Conservation (phyloP, 2,888 invertebrate species). For the Ptychoptera contaminata region DNA sequence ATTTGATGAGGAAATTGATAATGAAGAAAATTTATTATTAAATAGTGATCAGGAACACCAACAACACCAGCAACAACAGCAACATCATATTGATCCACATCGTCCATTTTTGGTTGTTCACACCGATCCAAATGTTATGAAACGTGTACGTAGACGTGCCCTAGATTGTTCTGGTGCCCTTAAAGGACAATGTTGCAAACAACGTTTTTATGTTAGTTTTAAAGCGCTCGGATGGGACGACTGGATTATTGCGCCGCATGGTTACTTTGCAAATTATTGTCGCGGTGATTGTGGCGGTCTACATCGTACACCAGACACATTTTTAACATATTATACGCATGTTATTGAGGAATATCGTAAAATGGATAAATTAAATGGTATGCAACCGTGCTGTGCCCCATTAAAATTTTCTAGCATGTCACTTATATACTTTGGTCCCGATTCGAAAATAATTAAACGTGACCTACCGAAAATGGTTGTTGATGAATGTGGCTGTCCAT, state of each 20-base stretch:
- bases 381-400: conserved; percentile 85
- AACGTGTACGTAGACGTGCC: conserved; percentile 62
- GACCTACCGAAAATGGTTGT: conserved; percentile 93
- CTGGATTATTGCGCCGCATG: conserved; percentile 82
- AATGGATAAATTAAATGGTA: conserved; percentile 54
- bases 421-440: conserved; percentile 75
- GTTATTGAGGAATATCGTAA: conserved; percentile 80
- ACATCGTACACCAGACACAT: conserved; percentile 64
- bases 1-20: not conserved
- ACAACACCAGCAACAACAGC: not conserved
- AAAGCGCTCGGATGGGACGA: conserved; percentile 86
- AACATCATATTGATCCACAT: conserved; percentile 38
- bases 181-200: conserved; percentile 68
- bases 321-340: conserved; percentile 77
- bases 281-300: conserved; percentile 71
- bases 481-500: conserved; percentile 90
- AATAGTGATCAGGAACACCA: conserved; percentile 3
- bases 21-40: not conserved
- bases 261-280: conserved; percentile 89
- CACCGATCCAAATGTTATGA: conserved; percentile 51
- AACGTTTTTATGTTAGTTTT: conserved; percentile 83
- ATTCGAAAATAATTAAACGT: conserved; percentile 80
- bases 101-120: conserved; percentile 72
- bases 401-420: conserved; percentile 85
- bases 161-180: conserved; percentile 59